Base-by-base conservation (phyloP, 2,888 invertebrate species). In the Myopa testacea region DNA sequence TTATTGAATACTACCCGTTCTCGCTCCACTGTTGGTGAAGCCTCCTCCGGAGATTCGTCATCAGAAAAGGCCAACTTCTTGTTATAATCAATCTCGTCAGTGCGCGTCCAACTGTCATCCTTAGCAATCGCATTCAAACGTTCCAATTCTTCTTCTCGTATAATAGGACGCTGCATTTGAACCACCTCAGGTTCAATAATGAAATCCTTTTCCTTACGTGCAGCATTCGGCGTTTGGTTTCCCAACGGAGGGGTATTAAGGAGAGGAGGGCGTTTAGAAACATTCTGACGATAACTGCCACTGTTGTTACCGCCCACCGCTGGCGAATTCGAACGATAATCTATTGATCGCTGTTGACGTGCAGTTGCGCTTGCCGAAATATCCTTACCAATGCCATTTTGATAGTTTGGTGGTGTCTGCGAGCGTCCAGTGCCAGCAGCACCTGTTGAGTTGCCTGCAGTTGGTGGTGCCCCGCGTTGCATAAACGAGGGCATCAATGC, bases 41-140 rank as follows among this genome's bases (percentile, higher is more conserved):
- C 81, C 55, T 86, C 85, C 73, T 82, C 82, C 45, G 88, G 87
- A 75, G 91, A 91, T 89, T 98, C 98, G 85, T 97, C 97, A 90
- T 98, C 98, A 86, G 97, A 97, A 90, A 98, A 98, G 82, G 95
- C 94, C 87, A 98, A 90, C 90, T 97, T 97, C 91, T 97, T 96
- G 91, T 96, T 96, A 88, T 97, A 98, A 90, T 98, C 97, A 87
- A 98, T 96, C 88, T 97, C 97, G 87, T 96, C 96, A 85, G 96
- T 94, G 83, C 94, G 94, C 78, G 96, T 95, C 98, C 98, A 98
- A 81, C 97, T 97, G 85, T 95, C 94, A 86, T 96, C 95, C 84
- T 95, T 93, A 67, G 95, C 93, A 83, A 97, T 95, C 87, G 97
- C 95, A 90, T 98, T 98, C 91, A 98, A 94, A 78, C 95, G 95